phyloP scores from a whole-genome alignment of 2,113 vertebrate species.

The Pungitius pungitius region DNA sequence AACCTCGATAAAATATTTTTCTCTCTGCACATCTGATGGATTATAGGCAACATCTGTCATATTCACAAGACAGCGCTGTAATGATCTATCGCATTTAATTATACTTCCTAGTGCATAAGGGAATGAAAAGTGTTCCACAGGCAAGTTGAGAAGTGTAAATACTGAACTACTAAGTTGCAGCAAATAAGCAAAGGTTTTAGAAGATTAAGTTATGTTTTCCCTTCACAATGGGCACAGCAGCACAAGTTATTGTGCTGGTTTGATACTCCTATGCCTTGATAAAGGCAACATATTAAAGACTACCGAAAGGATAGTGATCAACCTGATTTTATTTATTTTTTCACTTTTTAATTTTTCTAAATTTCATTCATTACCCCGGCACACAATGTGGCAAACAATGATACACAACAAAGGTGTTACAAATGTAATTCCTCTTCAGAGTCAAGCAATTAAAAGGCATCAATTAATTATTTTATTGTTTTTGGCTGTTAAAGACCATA shows the following conservation, averaged over 20 bases:
- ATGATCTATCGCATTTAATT: neutral
- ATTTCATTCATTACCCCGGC: neutral
- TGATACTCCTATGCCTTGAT: no score
- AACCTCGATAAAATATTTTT: neutral
- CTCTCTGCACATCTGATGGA: neutral
- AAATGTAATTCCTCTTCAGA: neutral
- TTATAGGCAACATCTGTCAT: neutral
- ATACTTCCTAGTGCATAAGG: neutral
- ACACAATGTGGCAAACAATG: neutral
- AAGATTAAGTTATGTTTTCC: neutral
- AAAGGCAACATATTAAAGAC: constrained; percentile 2
- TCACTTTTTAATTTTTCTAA: neutral
- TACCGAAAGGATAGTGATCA: neutral
- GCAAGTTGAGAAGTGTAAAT: neutral
- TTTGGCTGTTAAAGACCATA: neutral
- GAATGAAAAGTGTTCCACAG: neutral
- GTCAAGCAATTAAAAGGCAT: neutral
- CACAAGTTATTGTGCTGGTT: neutral
- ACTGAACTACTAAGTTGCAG: neutral
- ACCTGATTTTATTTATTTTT: neutral
- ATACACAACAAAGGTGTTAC: neutral
- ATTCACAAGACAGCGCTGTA: neutral
- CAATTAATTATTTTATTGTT: neutral
- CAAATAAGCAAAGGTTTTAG: neutral
- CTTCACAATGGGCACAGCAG: neutral